Base-by-base conservation (phyloP, 2,113 vertebrate genomes). In the Forbesichthys papilliferus region DNA sequence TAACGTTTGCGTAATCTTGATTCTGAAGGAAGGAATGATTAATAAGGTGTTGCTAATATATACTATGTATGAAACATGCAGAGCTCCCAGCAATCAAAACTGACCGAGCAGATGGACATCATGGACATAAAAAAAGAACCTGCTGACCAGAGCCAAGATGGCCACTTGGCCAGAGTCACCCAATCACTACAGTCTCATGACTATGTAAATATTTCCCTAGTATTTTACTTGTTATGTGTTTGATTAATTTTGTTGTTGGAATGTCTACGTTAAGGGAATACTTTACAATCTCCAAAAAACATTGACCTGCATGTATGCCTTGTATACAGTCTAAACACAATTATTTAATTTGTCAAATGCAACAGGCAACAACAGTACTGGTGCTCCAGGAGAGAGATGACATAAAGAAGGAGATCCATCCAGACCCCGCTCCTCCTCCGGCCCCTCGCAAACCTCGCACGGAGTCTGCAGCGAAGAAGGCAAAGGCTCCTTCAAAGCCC, bases 101-200 rank as follows among this genome's bases (percentile, higher is more conserved):
- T 69, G 33, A 27, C 27, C 53, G 77, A 80, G n/a, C n/a, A 3
- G 0, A 86, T 86, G 3, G 76, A 46, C 3, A 78, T 79, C 0
- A 71, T 66, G 7, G 64, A 74, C 69, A 93, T 76, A 80, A 90
- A 56, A 64, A 69, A 88, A 33, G 71, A 67, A 1, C 81, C 84
- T 8, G 85, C 73, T 1, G 87, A 89, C 48, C 83, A 80, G 68
- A 89, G 13, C 57, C 75, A 13, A 14, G 78, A 77, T 0, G 53
- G 71, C 4, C 61, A 76, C 68, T 69, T 80, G 74, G 61, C 82
- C 0, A 90, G 83, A 48, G 84, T 92, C 11, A 88, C 91, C 33
- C 88, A 89, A 68, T 90, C 93, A 80, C 92, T 96, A 85, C 94
- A 95, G 74, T 86, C 90, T 81, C 91, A 89, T 68, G 89, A 93